Evolutionary conservation across 92 coral and sea anemone genomes (phyloP).

Genomic region (Epizoanthus stellaris): DNA sequence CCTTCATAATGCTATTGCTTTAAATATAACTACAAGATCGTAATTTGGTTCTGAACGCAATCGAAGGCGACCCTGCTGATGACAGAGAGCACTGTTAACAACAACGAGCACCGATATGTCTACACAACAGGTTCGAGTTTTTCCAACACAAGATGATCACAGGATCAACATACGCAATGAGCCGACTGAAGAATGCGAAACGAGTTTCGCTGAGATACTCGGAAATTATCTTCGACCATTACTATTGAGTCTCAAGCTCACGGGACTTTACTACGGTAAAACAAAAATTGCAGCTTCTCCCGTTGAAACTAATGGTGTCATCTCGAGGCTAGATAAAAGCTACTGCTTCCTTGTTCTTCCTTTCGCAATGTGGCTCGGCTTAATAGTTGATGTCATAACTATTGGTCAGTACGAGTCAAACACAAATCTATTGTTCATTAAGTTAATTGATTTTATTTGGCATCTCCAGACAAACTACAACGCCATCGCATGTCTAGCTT

Average conservation of each 20-base stretch:
- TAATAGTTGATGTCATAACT: background rate
- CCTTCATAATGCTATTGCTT: no score
- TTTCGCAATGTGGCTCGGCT: background rate
- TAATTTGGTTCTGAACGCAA: no score
- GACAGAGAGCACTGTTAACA: no score
- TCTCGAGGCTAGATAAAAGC: background rate
- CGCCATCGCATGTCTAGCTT: background rate
- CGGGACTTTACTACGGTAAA: background rate
- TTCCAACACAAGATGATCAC: background rate
- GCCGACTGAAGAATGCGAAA: background rate
- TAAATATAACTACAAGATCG: no score
- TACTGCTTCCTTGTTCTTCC: conserved; percentile 12
- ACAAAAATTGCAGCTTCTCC: background rate
- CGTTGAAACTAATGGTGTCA: background rate
- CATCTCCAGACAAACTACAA: conserved; percentile 1
- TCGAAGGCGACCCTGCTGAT: no score
- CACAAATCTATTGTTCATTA: background rate
- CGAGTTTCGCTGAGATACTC: background rate
- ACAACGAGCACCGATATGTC: background rate
- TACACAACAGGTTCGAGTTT: background rate
- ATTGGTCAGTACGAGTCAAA: background rate
- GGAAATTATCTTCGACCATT: no score
- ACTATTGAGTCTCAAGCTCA: no score
- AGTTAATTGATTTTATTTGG: background rate
- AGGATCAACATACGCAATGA: background rate